Conservation (phyloP, 1,140 invertebrate species). For the Eufriesea mexicana region DNA sequence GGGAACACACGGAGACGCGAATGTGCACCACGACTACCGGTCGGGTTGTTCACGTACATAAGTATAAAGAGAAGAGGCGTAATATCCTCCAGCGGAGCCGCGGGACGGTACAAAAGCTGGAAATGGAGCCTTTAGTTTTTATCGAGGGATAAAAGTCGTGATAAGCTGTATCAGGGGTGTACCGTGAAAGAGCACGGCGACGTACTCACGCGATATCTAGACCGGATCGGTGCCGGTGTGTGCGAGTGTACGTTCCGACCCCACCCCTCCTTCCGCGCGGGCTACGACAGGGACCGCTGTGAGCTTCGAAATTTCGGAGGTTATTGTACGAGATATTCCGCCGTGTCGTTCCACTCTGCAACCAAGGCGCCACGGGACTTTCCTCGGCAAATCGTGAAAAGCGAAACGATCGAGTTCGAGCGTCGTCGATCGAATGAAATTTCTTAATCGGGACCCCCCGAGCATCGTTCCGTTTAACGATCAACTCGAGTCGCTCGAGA, state of each 20-base stretch:
- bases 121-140: constrained; percentile 80
- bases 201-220: constrained; percentile 61
- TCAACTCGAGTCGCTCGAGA: background rate
- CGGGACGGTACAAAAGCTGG: constrained; percentile 74
- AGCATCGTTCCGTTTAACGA: background rate
- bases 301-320: constrained; percentile 32
- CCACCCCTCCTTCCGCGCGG: too few relatives aligned
- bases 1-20: background rate
- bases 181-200: constrained; percentile 69
- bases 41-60: constrained; percentile 33
- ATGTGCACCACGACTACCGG: constrained; percentile 38
- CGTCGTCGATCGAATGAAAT: background rate
- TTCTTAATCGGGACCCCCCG: background rate
- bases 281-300: background rate
- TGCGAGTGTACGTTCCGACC: background rate
- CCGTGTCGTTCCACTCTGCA: too few relatives aligned
- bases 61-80: constrained; percentile 51
- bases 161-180: constrained; percentile 77
- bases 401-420: background rate
- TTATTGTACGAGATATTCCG: constrained; percentile 20
- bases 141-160: constrained; percentile 78
- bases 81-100: constrained; percentile 62
- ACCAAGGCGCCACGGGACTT: background rate
- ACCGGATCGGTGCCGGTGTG: constrained; percentile 55
- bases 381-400: background rate